A percentile compares a stretch with the other conserved stretches of the same genome.
phyloP scores from a whole-genome alignment of 2,888 invertebrate genomes.

The Globia sparganii region DNA sequence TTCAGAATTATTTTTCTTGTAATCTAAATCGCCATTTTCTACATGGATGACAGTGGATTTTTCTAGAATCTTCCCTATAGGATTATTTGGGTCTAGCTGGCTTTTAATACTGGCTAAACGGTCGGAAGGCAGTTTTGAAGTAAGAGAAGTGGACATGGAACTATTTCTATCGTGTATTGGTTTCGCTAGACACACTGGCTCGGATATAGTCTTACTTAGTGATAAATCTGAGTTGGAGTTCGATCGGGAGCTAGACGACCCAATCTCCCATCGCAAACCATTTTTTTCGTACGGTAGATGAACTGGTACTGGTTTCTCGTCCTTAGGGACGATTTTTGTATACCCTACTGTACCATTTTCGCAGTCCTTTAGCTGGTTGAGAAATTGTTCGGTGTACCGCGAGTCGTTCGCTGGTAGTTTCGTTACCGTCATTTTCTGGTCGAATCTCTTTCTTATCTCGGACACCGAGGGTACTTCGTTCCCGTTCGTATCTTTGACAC shows the following conservation, averaged over 20 bases:
- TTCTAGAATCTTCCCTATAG: slow-evolving; percentile 88
- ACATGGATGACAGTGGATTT: slow-evolving; percentile 88
- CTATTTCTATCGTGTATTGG: slow-evolving; percentile 78
- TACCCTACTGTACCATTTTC: slow-evolving; percentile 84
- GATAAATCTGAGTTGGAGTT: slow-evolving; percentile 86
- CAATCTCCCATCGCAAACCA: slow-evolving; percentile 81
- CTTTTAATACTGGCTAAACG: slow-evolving; percentile 87
- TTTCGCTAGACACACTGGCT: slow-evolving; percentile 83
- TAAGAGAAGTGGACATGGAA: slow-evolving; percentile 82
- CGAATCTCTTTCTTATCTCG: slow-evolving; percentile 91
- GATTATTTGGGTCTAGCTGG: slow-evolving; percentile 88
- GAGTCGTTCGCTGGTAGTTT: slow-evolving; percentile 86
- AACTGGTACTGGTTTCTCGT: slow-evolving; percentile 86
- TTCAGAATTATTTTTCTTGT: slow-evolving; percentile 68
- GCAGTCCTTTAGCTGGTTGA: slow-evolving; percentile 85
- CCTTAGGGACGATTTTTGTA: slow-evolving; percentile 81
- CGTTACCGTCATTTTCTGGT: slow-evolving; percentile 88
- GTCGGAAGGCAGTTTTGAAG: slow-evolving; percentile 83
- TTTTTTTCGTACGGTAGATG: slow-evolving; percentile 87
- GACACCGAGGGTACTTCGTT: slow-evolving; percentile 91
- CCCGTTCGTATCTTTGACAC: slow-evolving; percentile 90
- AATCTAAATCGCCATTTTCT: slow-evolving; percentile 81
- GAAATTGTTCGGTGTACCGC: slow-evolving; percentile 82
- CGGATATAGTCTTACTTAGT: slow-evolving; percentile 86
- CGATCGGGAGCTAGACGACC: slow-evolving; percentile 81